These are phyloP conservation scores for Apus apus DNA, from an alignment of 2,113 vertebrate species.

Conservation along the genomic window DNA sequence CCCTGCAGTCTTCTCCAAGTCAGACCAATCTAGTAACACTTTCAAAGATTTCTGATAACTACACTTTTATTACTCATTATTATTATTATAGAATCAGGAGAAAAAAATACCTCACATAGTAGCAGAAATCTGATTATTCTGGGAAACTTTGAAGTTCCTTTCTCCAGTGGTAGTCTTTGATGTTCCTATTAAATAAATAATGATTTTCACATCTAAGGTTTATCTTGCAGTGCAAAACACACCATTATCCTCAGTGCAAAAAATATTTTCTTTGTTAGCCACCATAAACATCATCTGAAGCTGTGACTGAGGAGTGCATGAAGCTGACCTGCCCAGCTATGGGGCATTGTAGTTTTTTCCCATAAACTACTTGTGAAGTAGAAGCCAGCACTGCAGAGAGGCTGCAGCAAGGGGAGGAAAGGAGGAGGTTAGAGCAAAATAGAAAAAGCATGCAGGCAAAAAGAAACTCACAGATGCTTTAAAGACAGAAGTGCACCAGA, in stretches of 20 bases:
- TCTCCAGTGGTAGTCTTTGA: slow-evolving; percentile 38
- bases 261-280: slow-evolving; percentile 52
- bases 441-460: background rate
- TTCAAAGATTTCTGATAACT: slow-evolving; percentile 13
- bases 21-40: background rate
- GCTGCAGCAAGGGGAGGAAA: background rate
- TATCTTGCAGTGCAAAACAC: slow-evolving; percentile 43
- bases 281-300: slow-evolving; percentile 1
- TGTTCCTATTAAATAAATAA: slow-evolving; percentile 52
- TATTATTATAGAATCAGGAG: background rate
- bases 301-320: slow-evolving; percentile 40
- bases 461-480: background rate
- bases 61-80: background rate
- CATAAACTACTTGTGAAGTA: slow-evolving; percentile 30
- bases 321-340: slow-evolving; percentile 53
- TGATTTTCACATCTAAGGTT: slow-evolving; percentile 50
- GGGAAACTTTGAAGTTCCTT: slow-evolving; percentile 42
- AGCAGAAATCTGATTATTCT: slow-evolving; percentile 42
- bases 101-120: background rate
- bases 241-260: slow-evolving; percentile 57
- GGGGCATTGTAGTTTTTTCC: background rate
- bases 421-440: slow-evolving; percentile 6
- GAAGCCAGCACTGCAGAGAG: background rate
- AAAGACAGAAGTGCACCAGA: background rate
- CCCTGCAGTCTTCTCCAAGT: background rate